phyloP scores from a whole-genome alignment of 2,888 invertebrate genomes.

The Rhopalosiphum nymphaeae region DNA sequence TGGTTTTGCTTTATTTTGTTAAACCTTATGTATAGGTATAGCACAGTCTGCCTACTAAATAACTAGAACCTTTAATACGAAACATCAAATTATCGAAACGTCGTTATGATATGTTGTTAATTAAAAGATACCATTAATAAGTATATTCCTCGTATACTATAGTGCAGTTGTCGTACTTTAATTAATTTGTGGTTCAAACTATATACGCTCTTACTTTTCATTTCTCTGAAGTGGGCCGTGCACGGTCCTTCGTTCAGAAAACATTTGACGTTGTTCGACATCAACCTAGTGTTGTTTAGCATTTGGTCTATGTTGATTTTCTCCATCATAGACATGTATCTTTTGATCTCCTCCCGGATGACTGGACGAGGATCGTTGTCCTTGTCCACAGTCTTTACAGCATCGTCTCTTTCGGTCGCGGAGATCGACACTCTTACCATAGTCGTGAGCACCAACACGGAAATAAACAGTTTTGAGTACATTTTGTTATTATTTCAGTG shows the following conservation, averaged over 20 bases:
- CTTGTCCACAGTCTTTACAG: not conserved
- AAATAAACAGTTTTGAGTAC: not conserved
- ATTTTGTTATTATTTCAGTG: not conserved
- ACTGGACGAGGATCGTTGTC: not conserved
- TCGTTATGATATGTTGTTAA: not conserved
- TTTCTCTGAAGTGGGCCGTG: slow-evolving; percentile 8
- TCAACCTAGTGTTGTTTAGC: slow-evolving; percentile 28
- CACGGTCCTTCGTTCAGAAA: slow-evolving; percentile 57
- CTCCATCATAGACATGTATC: not conserved
- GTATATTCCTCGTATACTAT: not conserved
- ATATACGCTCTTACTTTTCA: slow-evolving; percentile 48
- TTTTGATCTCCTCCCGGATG: not conserved
- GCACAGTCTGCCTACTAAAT: not conserved
- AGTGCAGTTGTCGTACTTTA: not conserved
- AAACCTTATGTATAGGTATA: not conserved
- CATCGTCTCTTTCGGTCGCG: not conserved
- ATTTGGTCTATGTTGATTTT: slow-evolving; percentile 18
- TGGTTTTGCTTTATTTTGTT: not conserved
- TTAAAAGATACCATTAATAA: not conserved
- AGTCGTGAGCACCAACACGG: not conserved
- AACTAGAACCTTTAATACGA: not conserved
- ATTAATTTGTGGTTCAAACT: not conserved
- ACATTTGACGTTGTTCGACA: slow-evolving; percentile 42
- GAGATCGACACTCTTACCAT: not conserved
- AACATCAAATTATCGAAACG: not conserved